A percentile compares a stretch with the other conserved stretches of the same genome.
phyloP scores from a whole-genome alignment of 2,888 invertebrate genomes.

The Camponotus fellah region DNA sequence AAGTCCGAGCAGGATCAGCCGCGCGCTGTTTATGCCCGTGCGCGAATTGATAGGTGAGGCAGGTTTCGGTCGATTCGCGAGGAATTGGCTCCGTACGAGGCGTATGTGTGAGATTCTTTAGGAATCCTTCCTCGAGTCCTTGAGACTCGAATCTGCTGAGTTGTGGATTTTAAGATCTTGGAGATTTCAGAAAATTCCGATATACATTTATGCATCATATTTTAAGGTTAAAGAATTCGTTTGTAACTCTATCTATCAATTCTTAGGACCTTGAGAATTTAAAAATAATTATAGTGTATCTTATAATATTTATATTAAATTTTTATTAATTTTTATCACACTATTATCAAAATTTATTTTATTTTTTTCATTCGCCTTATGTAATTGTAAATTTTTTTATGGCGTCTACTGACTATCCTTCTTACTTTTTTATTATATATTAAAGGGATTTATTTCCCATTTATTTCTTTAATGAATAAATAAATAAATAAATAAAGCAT shows the following conservation, averaged over 20 bases:
- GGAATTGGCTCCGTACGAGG: not conserved
- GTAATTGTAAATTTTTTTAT: no score
- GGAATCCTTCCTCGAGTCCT: slow-evolving; percentile 7
- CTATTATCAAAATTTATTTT: not conserved
- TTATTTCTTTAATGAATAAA: no score
- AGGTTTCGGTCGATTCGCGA: slow-evolving; percentile 28
- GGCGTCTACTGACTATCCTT: no score
- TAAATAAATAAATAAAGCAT: no score
- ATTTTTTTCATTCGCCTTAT: no score
- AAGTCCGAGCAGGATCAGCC: slow-evolving; percentile 19
- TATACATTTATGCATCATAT: not conserved
- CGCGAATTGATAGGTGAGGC: slow-evolving; percentile 15
- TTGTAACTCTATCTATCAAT: not conserved
- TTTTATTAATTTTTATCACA: no score
- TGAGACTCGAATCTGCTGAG: slow-evolving; percentile 7
- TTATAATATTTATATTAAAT: no score
- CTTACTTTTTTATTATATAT: no score
- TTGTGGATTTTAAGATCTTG: not conserved
- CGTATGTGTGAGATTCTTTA: not conserved
- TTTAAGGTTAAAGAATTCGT: not conserved
- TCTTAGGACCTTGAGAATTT: not conserved
- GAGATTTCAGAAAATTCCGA: not conserved
- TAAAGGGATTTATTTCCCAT: no score
- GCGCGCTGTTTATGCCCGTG: slow-evolving; percentile 3
- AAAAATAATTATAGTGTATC: not conserved